Base-by-base conservation (phyloP, 2,888 invertebrate species). In the Trachelus tabidus region DNA sequence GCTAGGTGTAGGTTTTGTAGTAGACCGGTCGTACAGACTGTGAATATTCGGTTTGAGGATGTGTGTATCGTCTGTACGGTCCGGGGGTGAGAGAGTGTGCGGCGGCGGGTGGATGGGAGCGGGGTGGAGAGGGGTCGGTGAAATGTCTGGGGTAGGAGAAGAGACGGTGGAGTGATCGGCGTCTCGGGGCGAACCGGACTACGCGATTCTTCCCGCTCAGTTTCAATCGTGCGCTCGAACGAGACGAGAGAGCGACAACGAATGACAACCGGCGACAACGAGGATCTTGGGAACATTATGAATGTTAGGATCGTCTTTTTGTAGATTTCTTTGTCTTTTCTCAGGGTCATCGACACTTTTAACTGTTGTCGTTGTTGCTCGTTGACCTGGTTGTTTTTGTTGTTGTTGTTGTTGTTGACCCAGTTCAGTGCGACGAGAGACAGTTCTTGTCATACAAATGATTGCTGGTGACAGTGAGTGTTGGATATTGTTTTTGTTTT, bases 171-270 rank as follows among this genome's bases (percentile, higher is more conserved):
- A 77, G 77, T n/a, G 78, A 76, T 71, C 31, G 73, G 31, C 76
- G 71, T 56, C 56, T 56, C 56, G 56, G 56, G 56, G 56, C 37
- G 56, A 34, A 71, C 30, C 31, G 71, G 15, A 71, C 71, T 31
- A 31, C 12, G 33, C 31, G 78, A 78, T 78, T 78, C 78, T 75
- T 75, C 75, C 78, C 84, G 80, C 82, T 88, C 88, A 89, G 88
- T 89, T 85, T 84, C 84, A 84, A 86, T 85, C 87, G 88, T 86
- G 88, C 87, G 84, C 82, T 85, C 85, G 71, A 12, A 33, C 71
- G 23, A 23, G 56, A 23, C 23, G 23, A 56, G 23, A 23, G 56
- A 56, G 23, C 56, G 23, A 23, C 23, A 9, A 56, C 56, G 23
- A 23, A 9, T 9, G 56, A 23, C 56, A 56, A 23, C 23, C 56